These are phyloP conservation scores for Gallinago undulata DNA, from an alignment of 2,113 vertebrate species.

Conservation along the genomic window DNA sequence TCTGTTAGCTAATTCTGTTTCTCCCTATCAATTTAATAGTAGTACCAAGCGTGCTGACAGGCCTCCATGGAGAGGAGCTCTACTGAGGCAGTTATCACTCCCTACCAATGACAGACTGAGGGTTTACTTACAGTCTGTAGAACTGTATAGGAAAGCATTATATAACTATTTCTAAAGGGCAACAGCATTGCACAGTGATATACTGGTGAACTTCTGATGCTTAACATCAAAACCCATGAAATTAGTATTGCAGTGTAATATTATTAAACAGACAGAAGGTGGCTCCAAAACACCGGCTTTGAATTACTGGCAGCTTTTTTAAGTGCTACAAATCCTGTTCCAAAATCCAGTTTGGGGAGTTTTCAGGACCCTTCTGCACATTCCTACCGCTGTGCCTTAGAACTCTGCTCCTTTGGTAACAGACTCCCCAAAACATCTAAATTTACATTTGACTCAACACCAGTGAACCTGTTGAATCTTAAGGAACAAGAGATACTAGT, in stretches of 20 bases:
- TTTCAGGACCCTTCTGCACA: neutral
- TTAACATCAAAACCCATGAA: no score
- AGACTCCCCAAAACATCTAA: neutral
- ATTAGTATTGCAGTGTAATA: neutral
- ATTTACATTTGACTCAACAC: neutral
- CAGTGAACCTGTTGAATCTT: neutral
- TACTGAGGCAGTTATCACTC: neutral
- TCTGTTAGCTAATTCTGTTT: neutral
- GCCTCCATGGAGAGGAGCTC: neutral
- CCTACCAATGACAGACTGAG: neutral
- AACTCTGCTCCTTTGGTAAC: neutral
- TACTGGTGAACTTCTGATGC: neutral
- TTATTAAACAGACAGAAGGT: neutral
- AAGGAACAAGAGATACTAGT: neutral
- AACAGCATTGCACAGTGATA: neutral
- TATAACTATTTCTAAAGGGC: neutral
- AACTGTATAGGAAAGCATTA: neutral
- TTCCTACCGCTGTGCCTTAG: neutral
- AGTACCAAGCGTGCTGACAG: neutral
- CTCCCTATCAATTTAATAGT: neutral
- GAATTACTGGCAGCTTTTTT: neutral
- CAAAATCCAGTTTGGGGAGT: neutral
- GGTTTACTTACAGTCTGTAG: neutral
- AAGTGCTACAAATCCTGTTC: neutral
- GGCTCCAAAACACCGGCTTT: slow-evolving; percentile 21